Conservation (phyloP, 2,113 vertebrate genomes). For the Oreochromis aureus region DNA sequence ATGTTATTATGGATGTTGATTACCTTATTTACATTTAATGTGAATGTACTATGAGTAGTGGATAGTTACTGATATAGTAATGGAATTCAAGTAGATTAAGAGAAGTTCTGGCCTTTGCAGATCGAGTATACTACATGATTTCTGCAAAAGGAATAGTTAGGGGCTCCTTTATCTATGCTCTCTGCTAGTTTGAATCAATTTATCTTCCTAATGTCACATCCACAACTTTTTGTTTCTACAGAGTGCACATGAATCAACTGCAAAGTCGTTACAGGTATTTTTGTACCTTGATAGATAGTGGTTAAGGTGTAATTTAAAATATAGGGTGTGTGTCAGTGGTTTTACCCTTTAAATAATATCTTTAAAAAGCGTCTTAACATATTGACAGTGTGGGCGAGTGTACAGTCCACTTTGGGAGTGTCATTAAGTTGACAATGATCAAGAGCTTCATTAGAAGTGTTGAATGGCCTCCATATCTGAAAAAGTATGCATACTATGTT, state of each 20-base stretch:
- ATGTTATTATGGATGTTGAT: background rate
- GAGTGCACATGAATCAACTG: background rate
- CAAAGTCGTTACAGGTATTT: background rate
- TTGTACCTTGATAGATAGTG: background rate
- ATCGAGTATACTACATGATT: background rate
- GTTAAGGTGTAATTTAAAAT: background rate
- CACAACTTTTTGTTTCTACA: background rate
- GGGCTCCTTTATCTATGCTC: background rate
- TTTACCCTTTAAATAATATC: background rate
- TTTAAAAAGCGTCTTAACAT: background rate
- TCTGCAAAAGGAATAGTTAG: background rate
- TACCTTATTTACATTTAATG: background rate
- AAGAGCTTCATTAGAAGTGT: conserved; percentile 48
- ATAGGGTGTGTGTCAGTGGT: background rate
- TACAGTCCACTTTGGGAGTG: conserved; percentile 23
- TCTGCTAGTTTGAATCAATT: background rate
- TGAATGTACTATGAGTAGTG: background rate
- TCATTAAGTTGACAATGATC: conserved; percentile 59
- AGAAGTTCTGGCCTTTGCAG: background rate
- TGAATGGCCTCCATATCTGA: conserved; percentile 45
- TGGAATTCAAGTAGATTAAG: background rate
- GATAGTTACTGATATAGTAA: background rate
- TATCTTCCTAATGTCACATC: conserved; percentile 19
- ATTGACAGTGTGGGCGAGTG: background rate
- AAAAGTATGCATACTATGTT: conserved; percentile 15